phyloP scores from a whole-genome alignment of 2,113 vertebrate genomes.

The Pseudopodoces humilis region DNA sequence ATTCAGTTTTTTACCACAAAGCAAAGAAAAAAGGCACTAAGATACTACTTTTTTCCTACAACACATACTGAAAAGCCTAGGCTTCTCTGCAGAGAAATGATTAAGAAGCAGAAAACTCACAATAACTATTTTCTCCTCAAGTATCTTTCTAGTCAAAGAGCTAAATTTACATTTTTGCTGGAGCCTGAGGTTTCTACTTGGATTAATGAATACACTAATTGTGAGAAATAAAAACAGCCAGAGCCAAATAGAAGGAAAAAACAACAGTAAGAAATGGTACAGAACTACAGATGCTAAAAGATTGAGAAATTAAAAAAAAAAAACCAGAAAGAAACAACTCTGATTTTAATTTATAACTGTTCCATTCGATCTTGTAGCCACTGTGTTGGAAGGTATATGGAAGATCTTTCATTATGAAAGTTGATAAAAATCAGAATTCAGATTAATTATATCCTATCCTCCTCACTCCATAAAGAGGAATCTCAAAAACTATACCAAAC shows the following conservation, averaged over 20 bases:
- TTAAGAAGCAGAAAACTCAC: not conserved
- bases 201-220: not conserved
- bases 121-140: not conserved
- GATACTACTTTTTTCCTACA: not conserved
- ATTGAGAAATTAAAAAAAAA: not conserved
- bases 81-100: not conserved
- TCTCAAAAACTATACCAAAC: not conserved
- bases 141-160: not conserved
- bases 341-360: not conserved
- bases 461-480: not conserved
- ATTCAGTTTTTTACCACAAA: not conserved
- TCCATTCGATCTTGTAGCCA: not conserved
- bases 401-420: not conserved
- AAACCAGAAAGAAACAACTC: not conserved
- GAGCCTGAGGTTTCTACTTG: not conserved
- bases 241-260: not conserved
- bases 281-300: not conserved
- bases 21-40: not conserved
- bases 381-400: not conserved
- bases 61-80: not conserved
- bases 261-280: not conserved
- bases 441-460: not conserved
- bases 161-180: not conserved
- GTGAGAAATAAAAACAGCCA: not conserved
- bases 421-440: not conserved